phyloP scores from a whole-genome alignment of 2,888 invertebrate species.

The Penaeus monodon region DNA sequence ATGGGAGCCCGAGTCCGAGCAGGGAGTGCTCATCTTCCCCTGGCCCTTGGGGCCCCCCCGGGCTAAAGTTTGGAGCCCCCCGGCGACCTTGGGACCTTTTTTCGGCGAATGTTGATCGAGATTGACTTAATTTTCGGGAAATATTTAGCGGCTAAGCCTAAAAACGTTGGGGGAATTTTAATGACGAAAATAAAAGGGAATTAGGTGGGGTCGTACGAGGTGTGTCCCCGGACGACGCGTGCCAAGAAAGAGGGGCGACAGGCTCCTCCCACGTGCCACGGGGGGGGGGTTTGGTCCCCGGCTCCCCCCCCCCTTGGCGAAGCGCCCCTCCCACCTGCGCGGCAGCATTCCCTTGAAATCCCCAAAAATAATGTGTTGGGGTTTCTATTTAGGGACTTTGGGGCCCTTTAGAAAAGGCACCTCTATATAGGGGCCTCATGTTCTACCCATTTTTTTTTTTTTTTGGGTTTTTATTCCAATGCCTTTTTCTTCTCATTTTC shows the following conservation, averaged over 20 bases:
- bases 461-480: not conserved
- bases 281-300: slow-evolving; percentile 35
- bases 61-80: too few species aligned
- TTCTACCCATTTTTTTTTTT: not conserved
- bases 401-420: slow-evolving; percentile 36
- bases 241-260: slow-evolving; percentile 35
- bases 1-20: slow-evolving; percentile 17
- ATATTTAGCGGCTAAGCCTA: not conserved
- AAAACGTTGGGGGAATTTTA: not conserved
- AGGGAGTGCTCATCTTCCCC: slow-evolving; percentile 2
- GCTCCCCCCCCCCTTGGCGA: slow-evolving; percentile 10
- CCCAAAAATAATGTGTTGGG: slow-evolving; percentile 34
- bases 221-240: slow-evolving; percentile 45
- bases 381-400: slow-evolving; percentile 36
- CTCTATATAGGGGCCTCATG: slow-evolving; percentile 23
- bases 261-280: slow-evolving; percentile 40
- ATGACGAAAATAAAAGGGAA: slow-evolving; percentile 33
- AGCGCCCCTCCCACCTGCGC: slow-evolving; percentile 34
- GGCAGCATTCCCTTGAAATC: slow-evolving; percentile 42
- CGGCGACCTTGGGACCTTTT: too few species aligned
- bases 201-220: slow-evolving; percentile 36
- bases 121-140: too few species aligned
- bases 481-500: slow-evolving; percentile 13
- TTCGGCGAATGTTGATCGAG: too few species aligned
- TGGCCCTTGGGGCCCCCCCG: too few species aligned